These are phyloP conservation scores for Chloropsis cyanopogon DNA, from an alignment of 2,113 vertebrate species.

Conservation along the genomic window DNA sequence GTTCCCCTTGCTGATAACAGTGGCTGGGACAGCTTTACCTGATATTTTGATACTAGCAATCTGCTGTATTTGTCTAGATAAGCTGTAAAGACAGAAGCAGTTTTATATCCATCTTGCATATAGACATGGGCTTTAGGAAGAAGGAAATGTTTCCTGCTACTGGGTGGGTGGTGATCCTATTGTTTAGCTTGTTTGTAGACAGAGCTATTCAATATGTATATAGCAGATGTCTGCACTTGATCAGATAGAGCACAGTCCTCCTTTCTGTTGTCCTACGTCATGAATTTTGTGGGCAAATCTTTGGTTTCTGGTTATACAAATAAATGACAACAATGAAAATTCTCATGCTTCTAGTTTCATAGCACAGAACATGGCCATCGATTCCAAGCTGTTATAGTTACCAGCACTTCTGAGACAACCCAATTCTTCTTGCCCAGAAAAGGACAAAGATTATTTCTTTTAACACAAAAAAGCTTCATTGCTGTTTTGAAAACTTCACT, in stretches of 20 bases:
- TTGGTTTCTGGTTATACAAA: background rate
- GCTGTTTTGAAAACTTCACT: background rate
- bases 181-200: background rate
- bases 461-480: background rate
- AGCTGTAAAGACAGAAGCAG: background rate
- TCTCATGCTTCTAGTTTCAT: background rate
- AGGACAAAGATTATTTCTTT: background rate
- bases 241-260: background rate
- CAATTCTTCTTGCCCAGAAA: constrained; percentile 9
- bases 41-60: background rate
- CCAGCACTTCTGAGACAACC: background rate
- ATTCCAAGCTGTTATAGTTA: background rate
- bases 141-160: background rate
- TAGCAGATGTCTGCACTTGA: background rate
- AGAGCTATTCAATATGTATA: background rate
- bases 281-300: background rate
- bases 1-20: background rate
- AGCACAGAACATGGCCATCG: background rate
- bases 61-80: background rate
- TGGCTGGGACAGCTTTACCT: background rate
- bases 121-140: background rate
- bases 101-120: background rate
- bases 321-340: background rate
- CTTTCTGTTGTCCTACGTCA: background rate
- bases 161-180: background rate